A percentile compares a stretch with the other conserved stretches of the same genome.
These are phyloP conservation scores for Drosophila recens DNA, from an alignment of 2,888 invertebrate genomes.

Conservation along the genomic window DNA sequence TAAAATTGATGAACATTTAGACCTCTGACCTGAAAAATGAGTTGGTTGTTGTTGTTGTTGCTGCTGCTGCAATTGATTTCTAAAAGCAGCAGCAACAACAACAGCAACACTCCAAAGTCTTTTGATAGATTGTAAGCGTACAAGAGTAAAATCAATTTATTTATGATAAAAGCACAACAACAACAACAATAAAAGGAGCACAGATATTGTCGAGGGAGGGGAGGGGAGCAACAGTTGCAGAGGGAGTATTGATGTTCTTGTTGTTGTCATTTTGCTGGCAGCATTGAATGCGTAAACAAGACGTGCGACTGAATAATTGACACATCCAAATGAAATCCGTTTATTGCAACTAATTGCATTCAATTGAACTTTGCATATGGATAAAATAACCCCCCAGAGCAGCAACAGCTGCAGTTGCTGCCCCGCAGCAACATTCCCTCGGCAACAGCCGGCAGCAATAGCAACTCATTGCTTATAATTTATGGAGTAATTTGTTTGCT, in stretches of 20 bases:
- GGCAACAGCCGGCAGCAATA: conserved; percentile 12
- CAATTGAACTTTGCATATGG: conserved; percentile 56
- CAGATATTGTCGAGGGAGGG: neutral
- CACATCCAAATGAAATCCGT: conserved; percentile 46
- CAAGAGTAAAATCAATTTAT: conserved; percentile 61
- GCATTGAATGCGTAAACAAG: conserved; percentile 44
- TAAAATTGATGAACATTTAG: conserved; percentile 76
- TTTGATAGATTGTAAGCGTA: conserved; percentile 41
- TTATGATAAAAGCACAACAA: conserved; percentile 51
- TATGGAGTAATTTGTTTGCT: conserved; percentile 34
- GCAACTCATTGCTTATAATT: conserved; percentile 42
- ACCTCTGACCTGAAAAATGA: conserved; percentile 64
- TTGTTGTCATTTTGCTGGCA: conserved; percentile 12
- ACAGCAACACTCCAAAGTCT: conserved; percentile 22
- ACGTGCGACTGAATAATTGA: conserved; percentile 45
- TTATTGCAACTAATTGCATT: conserved; percentile 70
- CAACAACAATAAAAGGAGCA: conserved; percentile 4
- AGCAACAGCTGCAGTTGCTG: conserved; percentile 2
- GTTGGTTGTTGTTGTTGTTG: conserved; percentile 22
- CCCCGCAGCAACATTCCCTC: conserved; percentile 9
- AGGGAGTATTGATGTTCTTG: neutral
- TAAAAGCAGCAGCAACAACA: conserved; percentile 8
- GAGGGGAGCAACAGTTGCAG: neutral
- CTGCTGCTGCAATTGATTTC: conserved; percentile 47
- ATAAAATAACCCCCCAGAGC: neutral